phyloP scores from a whole-genome alignment of 2,888 invertebrate genomes.

The Anoncus sp. region DNA sequence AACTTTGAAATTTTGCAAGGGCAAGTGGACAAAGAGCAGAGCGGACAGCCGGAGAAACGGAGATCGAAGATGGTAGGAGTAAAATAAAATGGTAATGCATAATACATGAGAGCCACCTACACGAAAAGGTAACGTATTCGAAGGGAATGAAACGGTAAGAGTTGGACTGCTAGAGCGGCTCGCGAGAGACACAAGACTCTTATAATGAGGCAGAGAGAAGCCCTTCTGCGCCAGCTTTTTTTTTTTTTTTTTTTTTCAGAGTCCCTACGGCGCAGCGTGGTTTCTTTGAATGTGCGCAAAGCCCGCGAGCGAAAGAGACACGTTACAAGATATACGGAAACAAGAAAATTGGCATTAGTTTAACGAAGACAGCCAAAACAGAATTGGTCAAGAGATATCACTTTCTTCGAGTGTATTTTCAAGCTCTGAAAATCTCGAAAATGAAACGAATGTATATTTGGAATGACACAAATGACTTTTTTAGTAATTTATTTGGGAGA shows the following conservation, averaged over 20 bases:
- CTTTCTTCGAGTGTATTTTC: too few relatives aligned
- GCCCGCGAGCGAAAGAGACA: neutral
- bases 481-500: too few relatives aligned
- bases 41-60: neutral
- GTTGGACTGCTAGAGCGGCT: slow-evolving; percentile 4
- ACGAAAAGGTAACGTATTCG: slow-evolving; percentile 9
- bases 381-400: too few relatives aligned
- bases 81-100: slow-evolving; percentile 39
- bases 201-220: slow-evolving; percentile 38
- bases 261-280: neutral
- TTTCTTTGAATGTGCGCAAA: neutral
- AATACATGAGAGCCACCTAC: slow-evolving; percentile 45
- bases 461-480: too few relatives aligned
- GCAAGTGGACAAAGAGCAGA: neutral
- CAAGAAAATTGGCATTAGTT: slow-evolving; percentile 2
- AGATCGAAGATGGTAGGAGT: neutral
- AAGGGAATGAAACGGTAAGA: slow-evolving; percentile 22
- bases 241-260: neutral
- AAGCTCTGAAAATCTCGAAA: too few relatives aligned
- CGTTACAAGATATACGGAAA: neutral
- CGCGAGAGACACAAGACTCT: slow-evolving; percentile 9
- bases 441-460: too few relatives aligned
- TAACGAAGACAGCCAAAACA: neutral
- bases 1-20: neutral
- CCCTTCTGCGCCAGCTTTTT: neutral